These are phyloP conservation scores for Aradus depressus DNA, from an alignment of 2,888 invertebrate species.

Conservation along the genomic window DNA sequence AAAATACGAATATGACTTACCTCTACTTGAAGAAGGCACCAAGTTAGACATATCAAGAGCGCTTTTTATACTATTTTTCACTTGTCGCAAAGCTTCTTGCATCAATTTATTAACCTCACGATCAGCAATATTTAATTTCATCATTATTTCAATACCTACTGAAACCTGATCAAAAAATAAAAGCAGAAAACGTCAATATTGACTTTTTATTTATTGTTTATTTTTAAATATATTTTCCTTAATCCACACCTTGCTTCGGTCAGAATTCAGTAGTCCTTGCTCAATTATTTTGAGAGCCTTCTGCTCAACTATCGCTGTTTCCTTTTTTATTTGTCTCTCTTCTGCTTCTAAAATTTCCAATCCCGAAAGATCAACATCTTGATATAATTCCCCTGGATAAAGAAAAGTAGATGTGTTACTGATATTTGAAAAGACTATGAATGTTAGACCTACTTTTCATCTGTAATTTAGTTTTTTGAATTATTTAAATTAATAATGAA, in stretches of 20 bases:
- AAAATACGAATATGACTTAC: too few species aligned
- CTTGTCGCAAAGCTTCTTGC: conserved; percentile 37
- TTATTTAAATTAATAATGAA: too few species aligned
- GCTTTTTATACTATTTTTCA: conserved; percentile 40
- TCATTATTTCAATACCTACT: conserved; percentile 52
- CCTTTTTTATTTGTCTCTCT: conserved; percentile 54
- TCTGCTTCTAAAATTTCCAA: conserved; percentile 72
- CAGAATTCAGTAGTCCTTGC: conserved; percentile 50
- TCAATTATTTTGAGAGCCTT: conserved; percentile 69
- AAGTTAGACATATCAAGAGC: conserved; percentile 40
- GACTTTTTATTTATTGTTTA: not conserved
- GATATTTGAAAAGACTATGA: too few species aligned
- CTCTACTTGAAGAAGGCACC: conserved; percentile 22
- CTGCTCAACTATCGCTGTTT: conserved; percentile 62
- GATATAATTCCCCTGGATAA: conserved; percentile 70
- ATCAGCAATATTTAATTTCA: conserved; percentile 43
- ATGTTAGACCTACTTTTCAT: too few species aligned
- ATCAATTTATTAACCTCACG: conserved; percentile 41
- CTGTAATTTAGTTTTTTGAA: too few species aligned
- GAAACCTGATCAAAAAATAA: conserved; percentile 39
- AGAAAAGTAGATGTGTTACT: too few species aligned
- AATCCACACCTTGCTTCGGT: conserved; percentile 6
- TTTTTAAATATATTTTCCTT: not conserved
- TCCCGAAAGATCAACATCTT: conserved; percentile 70
- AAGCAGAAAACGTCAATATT: not conserved